Evolutionary conservation across 2,888 invertebrate genomes (phyloP).

Genomic region (Mythimna lalbum): DNA sequence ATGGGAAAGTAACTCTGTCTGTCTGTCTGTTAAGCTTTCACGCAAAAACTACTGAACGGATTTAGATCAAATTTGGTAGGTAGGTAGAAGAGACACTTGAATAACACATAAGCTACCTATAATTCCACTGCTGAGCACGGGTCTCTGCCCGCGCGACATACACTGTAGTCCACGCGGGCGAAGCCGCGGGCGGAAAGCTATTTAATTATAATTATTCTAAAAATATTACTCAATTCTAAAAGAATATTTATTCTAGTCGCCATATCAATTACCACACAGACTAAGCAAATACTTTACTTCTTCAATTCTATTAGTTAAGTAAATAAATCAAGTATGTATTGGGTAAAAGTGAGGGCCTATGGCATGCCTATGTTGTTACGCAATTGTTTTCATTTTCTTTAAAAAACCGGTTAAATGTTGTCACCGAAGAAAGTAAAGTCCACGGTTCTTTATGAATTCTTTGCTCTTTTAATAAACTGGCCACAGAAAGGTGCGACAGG

Average conservation of each 20-base stretch:
- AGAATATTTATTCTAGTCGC: constrained; percentile 28
- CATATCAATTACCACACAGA: constrained; percentile 17
- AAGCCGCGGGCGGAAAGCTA: too few relatives aligned
- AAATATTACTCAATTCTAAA: not conserved
- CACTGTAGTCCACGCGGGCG: too few relatives aligned
- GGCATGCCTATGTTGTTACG: constrained; percentile 33
- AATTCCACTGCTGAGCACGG: too few relatives aligned
- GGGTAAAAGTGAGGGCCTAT: constrained; percentile 42
- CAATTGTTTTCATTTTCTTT: constrained; percentile 58
- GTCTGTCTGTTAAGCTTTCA: too few relatives aligned
- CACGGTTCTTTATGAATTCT: constrained; percentile 22
- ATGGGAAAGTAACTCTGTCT: too few relatives aligned
- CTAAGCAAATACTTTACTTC: constrained; percentile 19
- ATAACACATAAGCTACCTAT: too few relatives aligned
- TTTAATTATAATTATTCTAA: not conserved
- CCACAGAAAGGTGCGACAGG: not conserved
- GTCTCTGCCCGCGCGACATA: too few relatives aligned
- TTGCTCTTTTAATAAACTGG: constrained; percentile 5
- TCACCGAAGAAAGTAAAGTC: constrained; percentile 49
- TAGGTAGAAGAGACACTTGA: too few relatives aligned
- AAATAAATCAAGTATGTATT: constrained; percentile 50
- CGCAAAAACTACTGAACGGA: too few relatives aligned
- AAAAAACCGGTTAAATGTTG: constrained; percentile 47
- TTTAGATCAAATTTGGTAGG: too few relatives aligned
- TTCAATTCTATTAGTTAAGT: constrained; percentile 40